Percentiles rank a stretch among this genome's conserved stretches.
Conservation (phyloP, 1,140 invertebrate species). For the Heliconius himera region DNA sequence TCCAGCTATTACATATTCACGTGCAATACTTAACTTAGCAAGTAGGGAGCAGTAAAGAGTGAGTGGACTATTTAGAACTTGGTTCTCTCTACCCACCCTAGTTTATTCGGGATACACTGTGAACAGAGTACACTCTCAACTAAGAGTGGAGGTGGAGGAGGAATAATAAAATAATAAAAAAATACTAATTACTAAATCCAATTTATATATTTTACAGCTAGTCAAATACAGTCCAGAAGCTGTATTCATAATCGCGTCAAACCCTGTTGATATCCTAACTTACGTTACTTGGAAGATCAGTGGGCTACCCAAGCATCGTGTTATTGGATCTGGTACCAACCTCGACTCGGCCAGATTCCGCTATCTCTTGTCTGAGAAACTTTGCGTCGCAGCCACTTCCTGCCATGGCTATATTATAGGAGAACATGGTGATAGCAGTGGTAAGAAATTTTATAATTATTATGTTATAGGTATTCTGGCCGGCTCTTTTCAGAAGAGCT, state of each 20-base stretch:
- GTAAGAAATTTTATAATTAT: constrained; percentile 45
- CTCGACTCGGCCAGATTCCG: constrained; percentile 94
- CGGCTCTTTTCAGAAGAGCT: too few species aligned
- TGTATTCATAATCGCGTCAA: constrained; percentile 93
- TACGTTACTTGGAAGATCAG: constrained; percentile 97
- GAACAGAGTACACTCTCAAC: too few species aligned
- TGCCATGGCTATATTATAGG: constrained; percentile 95
- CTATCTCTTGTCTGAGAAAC: constrained; percentile 91
- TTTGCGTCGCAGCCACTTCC: constrained; percentile 90
- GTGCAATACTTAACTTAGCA: too few species aligned
- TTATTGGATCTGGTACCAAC: constrained; percentile 96
- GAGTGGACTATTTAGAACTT: too few species aligned
- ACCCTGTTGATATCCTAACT: constrained; percentile 95
- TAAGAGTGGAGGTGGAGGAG: too few species aligned
- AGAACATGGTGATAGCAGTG: constrained; percentile 86
- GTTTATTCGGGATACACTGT: too few species aligned
- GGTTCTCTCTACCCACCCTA: too few species aligned
- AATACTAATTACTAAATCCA: not conserved
- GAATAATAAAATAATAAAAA: not conserved
- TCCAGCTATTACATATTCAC: too few species aligned
- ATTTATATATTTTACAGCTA: constrained; percentile 70
- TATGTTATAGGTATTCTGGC: too few species aligned
- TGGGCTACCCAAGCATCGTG: constrained; percentile 91
- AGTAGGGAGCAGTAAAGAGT: too few species aligned
- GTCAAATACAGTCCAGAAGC: constrained; percentile 93